Percentiles rank a stretch among this genome's conserved stretches.
These are phyloP conservation scores for Heteromyza rotundicornis DNA, from an alignment of 2,888 invertebrate species.

Conservation along the genomic window DNA sequence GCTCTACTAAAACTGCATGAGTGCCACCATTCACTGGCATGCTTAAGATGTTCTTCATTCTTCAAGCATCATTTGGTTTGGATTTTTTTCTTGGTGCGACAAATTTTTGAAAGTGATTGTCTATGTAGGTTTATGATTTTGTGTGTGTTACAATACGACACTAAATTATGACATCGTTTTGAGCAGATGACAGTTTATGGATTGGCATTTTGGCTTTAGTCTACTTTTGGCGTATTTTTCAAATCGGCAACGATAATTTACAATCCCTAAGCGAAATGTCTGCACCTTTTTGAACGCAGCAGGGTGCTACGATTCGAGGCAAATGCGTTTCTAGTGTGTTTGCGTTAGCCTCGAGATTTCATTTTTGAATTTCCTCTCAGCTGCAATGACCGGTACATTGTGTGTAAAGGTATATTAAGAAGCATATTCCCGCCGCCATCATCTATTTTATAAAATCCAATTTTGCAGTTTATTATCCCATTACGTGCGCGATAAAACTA, in stretches of 20 bases:
- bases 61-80: background rate
- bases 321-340: too few species aligned
- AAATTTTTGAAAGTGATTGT: constrained; percentile 4
- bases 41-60: background rate
- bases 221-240: background rate
- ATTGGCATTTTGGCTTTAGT: background rate
- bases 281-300: background rate
- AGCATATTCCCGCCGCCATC: background rate
- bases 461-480: background rate
- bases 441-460: too few species aligned
- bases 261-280: background rate
- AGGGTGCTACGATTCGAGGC: too few species aligned
- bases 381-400: too few species aligned
- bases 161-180: background rate
- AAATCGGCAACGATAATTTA: too few species aligned
- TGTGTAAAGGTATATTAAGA: too few species aligned
- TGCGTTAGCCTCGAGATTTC: too few species aligned
- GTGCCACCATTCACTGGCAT: background rate
- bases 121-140: background rate
- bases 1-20: background rate
- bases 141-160: background rate
- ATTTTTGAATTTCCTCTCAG: too few species aligned
- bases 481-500: constrained; percentile 4
- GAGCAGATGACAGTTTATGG: constrained; percentile 1
- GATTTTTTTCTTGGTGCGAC: background rate